These are phyloP conservation scores for Apis mellifera DNA, from an alignment of 1,140 invertebrate species.

Conservation along the genomic window Amel_HAv3.1 CM009931.2:19984501-19985000, in stretches of 20 bases:
- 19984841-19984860: slow-evolving; percentile 38
- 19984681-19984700: not conserved
- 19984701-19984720: not conserved
- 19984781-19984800: not conserved
- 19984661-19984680: not conserved
- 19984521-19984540: too few species aligned
- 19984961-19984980: not conserved
- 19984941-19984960: not conserved
- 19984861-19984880: not conserved
- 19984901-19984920: not conserved
- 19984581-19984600: too few species aligned
- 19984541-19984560: too few species aligned
- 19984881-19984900: slow-evolving; percentile 11
- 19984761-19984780: slow-evolving; percentile 16
- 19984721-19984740: slow-evolving; percentile 28
- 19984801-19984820: slow-evolving; percentile 22
- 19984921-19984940: slow-evolving; percentile 12
- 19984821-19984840: slow-evolving; percentile 38
- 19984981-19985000: not conserved
- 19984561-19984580: too few species aligned
- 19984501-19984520: too few species aligned
- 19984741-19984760: slow-evolving; percentile 2
- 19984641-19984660: not conserved
- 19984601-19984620: too few species aligned
- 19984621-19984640: too few species aligned